Evolutionary conservation across 2,888 invertebrate genomes (phyloP), one percentile per base, ranked within the genome.

Genomic region (Watsonalla binaria): DNA sequence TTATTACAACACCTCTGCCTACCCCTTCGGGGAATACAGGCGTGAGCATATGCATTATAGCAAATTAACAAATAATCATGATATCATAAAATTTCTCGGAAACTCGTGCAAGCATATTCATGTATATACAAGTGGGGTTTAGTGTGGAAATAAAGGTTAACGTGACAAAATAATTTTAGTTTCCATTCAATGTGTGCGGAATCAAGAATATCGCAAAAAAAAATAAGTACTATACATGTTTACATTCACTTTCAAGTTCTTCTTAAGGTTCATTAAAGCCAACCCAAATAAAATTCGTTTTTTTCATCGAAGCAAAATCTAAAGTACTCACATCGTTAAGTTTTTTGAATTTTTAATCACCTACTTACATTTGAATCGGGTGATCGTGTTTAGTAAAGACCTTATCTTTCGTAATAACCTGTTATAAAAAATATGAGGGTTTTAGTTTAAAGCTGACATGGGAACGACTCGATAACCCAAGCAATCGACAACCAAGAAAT

Each of bases 31-130:
- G n/a, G n/a, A n/a, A n/a, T n/a, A n/a, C n/a, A n/a, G n/a, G n/a
- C n/a, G n/a, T n/a, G n/a, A n/a, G n/a, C n/a, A n/a, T n/a, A n/a
- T n/a, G n/a, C n/a, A n/a, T n/a, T n/a, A 35, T 7, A 35, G 35
- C 6, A 35, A 35, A 35, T 6, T 52, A 59, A 59, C 58, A 56
- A 62, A 57, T 62, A 56, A 60, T 58, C 53, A 51, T 39, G 9
- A 7, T 6, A 9, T 9, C 9, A 9, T 39, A 39, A 2, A 9
- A 39, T 39, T 9, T 39, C 39, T 6, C 39, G 9, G 35, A 39
- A 8, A 6, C 39, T 9, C n/a, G n/a, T 24, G 24, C 24, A 24
- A 24, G 24, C 24, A 11, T 42, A 11, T 11, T 8, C 11, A 5
- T 42, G 11, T 42, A 42, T 42, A 11, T 11, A 42, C 42, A 42